Base-by-base conservation (phyloP, 92 coral and sea anemone species). In the Micromussa lordhowensis region DNA sequence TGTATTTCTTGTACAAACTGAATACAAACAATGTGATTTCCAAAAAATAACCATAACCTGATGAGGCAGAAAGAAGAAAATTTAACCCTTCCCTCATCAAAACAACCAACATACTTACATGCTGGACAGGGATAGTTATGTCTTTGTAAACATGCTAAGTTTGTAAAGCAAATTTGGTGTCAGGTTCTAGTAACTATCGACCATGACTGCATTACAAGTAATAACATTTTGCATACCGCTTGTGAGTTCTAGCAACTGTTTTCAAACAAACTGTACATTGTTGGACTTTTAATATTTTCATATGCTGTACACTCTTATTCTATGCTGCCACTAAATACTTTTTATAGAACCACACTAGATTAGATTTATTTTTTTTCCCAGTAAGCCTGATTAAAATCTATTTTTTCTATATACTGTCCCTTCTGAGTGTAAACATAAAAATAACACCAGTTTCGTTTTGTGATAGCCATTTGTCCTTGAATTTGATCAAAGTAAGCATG, bases 401-500 rank as follows among this genome's bases (percentile, higher is more conserved):
- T 89, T 83, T 68, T 57, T 63, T 85, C 90, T 22, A 76, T 49
- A 79, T 83, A 74, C 76, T 75, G 81, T 35, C 90, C 92, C 59
- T 90, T 90, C 76, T 90, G 92, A 49, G 92, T 90, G 78, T 85
- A 84, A 28, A 84, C 68, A 54, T 38, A 78, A 66, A 77, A 51
- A 48, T 77, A 68, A 86, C 84, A 76, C 69, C 61, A 77, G 55
- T 54, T 55, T 84, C 84, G 59, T 68, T 90, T 84, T 53, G 80
- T 77, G 82, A 85, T 63, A 76, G 85, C 85, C 89, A 83, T 84
- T 84, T 89, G 90, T 64, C 90, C 90, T 70, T 90, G 90, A 78
- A 90, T 79, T 85, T 90, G 93, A 68, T 83, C 90, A 85, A 84
- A 90, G 69, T 90, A 85, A 49, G 80, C 86, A 90, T 90, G 93